Evolutionary conservation across 1,140 invertebrate species (phyloP).

Genomic region (Arctopsyche grandis): DNA sequence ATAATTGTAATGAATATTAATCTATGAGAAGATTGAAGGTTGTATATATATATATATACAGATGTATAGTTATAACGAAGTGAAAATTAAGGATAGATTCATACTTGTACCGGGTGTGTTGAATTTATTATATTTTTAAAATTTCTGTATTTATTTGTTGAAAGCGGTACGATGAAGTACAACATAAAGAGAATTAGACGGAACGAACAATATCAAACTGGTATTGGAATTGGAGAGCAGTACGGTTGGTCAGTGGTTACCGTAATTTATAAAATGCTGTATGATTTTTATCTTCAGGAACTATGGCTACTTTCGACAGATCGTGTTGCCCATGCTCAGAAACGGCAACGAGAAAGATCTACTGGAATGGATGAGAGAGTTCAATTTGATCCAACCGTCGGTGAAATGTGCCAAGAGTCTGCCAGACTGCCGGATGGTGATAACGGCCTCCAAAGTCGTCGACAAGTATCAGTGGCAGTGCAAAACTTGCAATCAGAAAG

Average conservation of each 20-base stretch:
- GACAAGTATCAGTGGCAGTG: slow-evolving; percentile 54
- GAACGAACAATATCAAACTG: background rate
- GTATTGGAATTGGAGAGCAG: too few relatives aligned
- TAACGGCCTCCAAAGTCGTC: slow-evolving; percentile 45
- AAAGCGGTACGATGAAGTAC: too few relatives aligned
- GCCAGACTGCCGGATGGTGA: slow-evolving; percentile 39
- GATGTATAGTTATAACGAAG: background rate
- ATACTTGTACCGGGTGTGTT: background rate
- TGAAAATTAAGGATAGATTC: too few relatives aligned
- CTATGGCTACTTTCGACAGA: slow-evolving; percentile 41
- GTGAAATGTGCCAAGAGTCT: slow-evolving; percentile 43
- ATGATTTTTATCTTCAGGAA: slow-evolving; percentile 39
- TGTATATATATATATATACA: background rate
- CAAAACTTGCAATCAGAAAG: slow-evolving; percentile 48
- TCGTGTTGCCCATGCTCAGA: slow-evolving; percentile 37
- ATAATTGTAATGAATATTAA: background rate
- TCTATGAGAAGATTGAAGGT: background rate
- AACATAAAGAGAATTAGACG: background rate
- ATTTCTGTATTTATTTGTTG: background rate
- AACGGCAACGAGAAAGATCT: slow-evolving; percentile 42
- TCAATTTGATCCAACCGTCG: slow-evolving; percentile 36
- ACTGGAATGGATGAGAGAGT: slow-evolving; percentile 52
- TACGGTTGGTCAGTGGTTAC: background rate
- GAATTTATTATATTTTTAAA: background rate
- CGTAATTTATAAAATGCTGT: background rate